Evolutionary conservation across 2,888 invertebrate species (phyloP).

Genomic region (Hemistola chrysoprasaria): DNA sequence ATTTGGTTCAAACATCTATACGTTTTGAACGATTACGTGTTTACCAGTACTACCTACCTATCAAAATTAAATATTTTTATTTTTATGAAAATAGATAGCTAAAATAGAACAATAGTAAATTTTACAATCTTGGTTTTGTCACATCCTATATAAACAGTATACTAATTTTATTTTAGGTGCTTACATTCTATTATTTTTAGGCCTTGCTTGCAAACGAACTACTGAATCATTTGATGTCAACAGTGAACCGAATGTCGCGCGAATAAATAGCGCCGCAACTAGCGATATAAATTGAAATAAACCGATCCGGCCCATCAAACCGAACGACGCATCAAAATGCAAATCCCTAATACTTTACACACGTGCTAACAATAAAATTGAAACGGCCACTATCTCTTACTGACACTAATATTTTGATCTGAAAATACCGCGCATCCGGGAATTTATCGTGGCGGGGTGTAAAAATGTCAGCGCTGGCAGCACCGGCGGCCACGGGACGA

Average conservation of each 20-base stretch:
- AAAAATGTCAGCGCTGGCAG: slow-evolving; percentile 68
- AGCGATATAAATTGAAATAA: slow-evolving; percentile 45
- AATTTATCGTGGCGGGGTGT: slow-evolving; percentile 62
- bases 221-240: slow-evolving; percentile 28
- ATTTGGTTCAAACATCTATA: too few relatives aligned
- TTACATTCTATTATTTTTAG: too few relatives aligned
- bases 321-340: slow-evolving; percentile 43
- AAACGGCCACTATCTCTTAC: slow-evolving; percentile 40
- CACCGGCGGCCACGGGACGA: slow-evolving; percentile 40
- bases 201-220: slow-evolving; percentile 20
- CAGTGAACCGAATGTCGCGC: slow-evolving; percentile 32
- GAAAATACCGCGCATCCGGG: slow-evolving; percentile 63
- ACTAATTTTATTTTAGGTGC: too few relatives aligned
- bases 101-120: too few relatives aligned
- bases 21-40: too few relatives aligned
- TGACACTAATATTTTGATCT: slow-evolving; percentile 63
- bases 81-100: too few relatives aligned
- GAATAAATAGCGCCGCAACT: slow-evolving; percentile 28
- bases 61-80: too few relatives aligned
- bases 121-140: too few relatives aligned
- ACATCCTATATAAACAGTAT: too few relatives aligned
- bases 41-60: too few relatives aligned
- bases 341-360: slow-evolving; percentile 43
- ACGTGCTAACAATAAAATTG: slow-evolving; percentile 65
- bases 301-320: slow-evolving; percentile 41